Conservation (phyloP, 2,888 invertebrate species). For the Coelinius sp. region DNA sequence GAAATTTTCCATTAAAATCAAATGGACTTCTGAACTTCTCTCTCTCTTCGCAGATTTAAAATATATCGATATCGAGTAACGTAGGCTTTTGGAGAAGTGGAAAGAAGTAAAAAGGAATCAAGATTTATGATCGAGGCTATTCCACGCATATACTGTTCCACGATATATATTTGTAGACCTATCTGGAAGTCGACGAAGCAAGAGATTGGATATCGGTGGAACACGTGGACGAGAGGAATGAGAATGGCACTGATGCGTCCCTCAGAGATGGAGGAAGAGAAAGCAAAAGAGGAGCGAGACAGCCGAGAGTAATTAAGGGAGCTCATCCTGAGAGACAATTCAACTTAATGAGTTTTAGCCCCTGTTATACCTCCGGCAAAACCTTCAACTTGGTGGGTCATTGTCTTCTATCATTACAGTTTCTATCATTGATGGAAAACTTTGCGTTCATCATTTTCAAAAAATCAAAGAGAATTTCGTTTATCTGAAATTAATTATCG, state of each 20-base stretch:
- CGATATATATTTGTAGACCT: constrained; percentile 15
- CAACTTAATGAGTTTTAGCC: constrained; percentile 65
- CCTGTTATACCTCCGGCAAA: constrained; percentile 44
- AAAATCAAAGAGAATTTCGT: background rate
- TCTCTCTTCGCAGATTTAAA: background rate
- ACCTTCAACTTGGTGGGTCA: constrained; percentile 32
- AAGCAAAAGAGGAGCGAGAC: constrained; percentile 42
- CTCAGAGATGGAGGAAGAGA: constrained; percentile 6
- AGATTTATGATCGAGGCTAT: constrained; percentile 6
- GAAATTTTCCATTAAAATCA: too few relatives aligned
- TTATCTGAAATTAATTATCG: background rate
- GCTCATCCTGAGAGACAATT: constrained; percentile 69
- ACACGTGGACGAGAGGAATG: constrained; percentile 26
- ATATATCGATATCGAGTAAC: constrained; percentile 31
- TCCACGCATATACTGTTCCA: background rate
- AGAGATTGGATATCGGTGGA: constrained; percentile 26
- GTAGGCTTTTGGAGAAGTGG: constrained; percentile 23
- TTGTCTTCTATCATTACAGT: constrained; percentile 3
- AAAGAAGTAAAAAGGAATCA: constrained; percentile 28
- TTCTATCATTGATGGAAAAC: background rate
- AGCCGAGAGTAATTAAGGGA: constrained; percentile 66
- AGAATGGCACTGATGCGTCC: constrained; percentile 30
- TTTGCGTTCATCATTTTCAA: constrained; percentile 2
- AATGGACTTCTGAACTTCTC: background rate
- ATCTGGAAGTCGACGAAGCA: constrained; percentile 33